Evolutionary conservation across 1,140 invertebrate genomes (phyloP), one percentile per base, ranked within the genome.

Genomic region (Cydia fagiglandana): DNA sequence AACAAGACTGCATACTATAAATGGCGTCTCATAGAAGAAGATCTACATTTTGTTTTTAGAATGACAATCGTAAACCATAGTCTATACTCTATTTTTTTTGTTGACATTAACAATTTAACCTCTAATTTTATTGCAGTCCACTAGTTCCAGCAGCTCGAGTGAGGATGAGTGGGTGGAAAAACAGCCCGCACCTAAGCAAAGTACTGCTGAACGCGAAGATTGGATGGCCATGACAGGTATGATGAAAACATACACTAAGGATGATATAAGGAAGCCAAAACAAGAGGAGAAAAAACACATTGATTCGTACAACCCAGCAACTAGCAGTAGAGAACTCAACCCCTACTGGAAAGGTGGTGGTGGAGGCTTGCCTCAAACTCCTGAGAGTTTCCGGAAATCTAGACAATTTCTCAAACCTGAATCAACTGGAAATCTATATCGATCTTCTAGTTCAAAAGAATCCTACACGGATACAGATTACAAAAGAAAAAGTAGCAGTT

Each of bases 311-410:
- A 94, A 97, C 94, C 96, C 96, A 53, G 95, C 96, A 2, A 96
- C 95, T 78, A 96, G 95, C 85, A 88, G 85, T 2, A 93, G 95
- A 83, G 98, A 99, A 93, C 91, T 98, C 66, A 99, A 99, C 94
- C 98, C 97, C 1, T 97, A 98, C 88, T 98, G 97, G 97, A 98
- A 97, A 94, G 94, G 96, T 92, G 97, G 97, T 76, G 98, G 98
- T 12, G 95, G 94, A 66, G 98, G 98, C 15, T 87, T 98, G 74
- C 97, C 96, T 30, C 82, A 86, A 86, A 82, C 88, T 76, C 61
- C 81, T 30, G 82, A 91, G 38, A 79, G 76, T 66, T 83, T 84
- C 75, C 73, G 81, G 17, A 82, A 85, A 86, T 83, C 91, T 5
- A 88, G 80, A 80, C 86, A 91, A 80, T 96, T 93, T 82, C 80